Percentiles rank a stretch among this genome's conserved stretches.
These are phyloP conservation scores for Xestia ashworthii DNA, from an alignment of 2,888 invertebrate genomes.

Conservation along the genomic window DNA sequence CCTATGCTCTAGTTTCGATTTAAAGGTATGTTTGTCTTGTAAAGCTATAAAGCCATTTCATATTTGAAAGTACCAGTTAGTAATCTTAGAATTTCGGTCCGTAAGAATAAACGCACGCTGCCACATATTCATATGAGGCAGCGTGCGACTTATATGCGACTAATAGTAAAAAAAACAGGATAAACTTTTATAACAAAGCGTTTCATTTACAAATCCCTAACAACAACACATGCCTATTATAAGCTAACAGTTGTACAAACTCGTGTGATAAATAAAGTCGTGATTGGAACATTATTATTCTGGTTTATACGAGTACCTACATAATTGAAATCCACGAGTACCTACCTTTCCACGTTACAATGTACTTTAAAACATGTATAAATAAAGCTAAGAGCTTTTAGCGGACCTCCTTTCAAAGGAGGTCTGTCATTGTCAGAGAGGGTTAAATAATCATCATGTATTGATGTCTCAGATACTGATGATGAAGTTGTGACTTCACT, in stretches of 20 bases:
- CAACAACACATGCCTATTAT: not conserved
- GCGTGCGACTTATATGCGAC: too few species aligned
- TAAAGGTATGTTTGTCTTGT: too few species aligned
- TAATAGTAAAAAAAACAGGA: not conserved
- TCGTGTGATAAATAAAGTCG: constrained; percentile 3
- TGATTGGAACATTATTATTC: constrained; percentile 37
- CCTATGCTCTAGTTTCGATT: too few species aligned
- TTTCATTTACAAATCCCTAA: not conserved
- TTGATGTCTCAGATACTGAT: not conserved
- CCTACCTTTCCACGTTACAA: constrained; percentile 44
- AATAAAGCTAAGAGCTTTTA: constrained; percentile 1
- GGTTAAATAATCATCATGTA: too few species aligned
- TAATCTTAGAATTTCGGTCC: not conserved
- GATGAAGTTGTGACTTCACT: not conserved
- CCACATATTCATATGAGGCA: too few species aligned
- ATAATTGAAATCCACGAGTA: not conserved
- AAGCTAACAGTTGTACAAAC: not conserved
- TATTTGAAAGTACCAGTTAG: not conserved
- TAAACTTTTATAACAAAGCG: not conserved
- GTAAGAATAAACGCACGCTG: not conserved
- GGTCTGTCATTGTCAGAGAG: not conserved
- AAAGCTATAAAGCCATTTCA: too few species aligned
- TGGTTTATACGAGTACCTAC: constrained; percentile 14
- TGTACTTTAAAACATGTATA: constrained; percentile 24
- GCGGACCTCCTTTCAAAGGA: not conserved